Evolutionary conservation across 2,113 vertebrate genomes (phyloP).

Genomic region (Boulengeromyrus knoepffleri): DNA sequence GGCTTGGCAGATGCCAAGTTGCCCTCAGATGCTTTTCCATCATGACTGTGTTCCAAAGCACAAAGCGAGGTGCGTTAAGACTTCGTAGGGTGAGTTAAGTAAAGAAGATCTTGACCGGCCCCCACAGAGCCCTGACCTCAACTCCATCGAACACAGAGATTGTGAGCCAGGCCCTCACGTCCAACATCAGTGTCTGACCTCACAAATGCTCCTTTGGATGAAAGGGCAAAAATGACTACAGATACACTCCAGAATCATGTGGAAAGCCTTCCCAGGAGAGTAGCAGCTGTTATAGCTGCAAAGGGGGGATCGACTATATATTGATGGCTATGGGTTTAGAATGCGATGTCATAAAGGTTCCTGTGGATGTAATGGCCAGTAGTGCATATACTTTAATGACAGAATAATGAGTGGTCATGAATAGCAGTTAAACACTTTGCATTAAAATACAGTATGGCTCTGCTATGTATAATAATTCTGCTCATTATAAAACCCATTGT

Average conservation of each 20-base stretch:
- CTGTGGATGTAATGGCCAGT: not conserved
- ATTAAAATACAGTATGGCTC: not conserved
- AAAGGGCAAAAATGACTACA: not conserved
- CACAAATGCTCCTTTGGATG: not conserved
- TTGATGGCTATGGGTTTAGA: not conserved
- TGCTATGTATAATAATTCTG: not conserved
- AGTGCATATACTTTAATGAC: not conserved
- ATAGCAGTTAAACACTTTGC: not conserved
- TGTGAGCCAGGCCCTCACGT: not conserved
- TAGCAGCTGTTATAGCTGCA: not conserved
- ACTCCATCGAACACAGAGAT: not conserved
- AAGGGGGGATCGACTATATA: not conserved
- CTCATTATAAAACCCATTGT: not conserved
- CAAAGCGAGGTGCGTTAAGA: not conserved
- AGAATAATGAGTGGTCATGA: not conserved
- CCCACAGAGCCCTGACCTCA: not conserved
- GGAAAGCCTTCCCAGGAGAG: not conserved
- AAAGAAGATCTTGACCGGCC: not conserved
- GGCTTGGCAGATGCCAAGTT: too few relatives aligned
- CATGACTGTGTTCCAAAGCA: not conserved
- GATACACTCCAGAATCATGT: not conserved
- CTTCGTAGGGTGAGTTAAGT: not conserved
- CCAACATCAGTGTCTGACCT: not conserved
- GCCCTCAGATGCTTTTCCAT: not conserved
- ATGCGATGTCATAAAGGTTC: not conserved